Base-by-base conservation (phyloP, 1,140 invertebrate species). In the Manduca sexta region DNA sequence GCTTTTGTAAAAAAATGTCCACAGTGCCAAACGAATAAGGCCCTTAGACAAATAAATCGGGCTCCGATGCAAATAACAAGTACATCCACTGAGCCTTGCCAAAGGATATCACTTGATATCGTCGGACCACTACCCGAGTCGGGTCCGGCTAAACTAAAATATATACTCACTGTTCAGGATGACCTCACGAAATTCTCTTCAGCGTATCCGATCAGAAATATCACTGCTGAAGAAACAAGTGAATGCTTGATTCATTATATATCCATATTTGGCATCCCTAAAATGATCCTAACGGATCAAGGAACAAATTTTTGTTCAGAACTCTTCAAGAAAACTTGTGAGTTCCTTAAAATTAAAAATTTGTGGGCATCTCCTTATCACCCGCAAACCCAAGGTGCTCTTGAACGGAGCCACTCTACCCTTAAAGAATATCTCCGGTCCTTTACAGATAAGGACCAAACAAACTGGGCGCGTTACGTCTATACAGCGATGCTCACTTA, bases 11-110 rank as follows among this genome's bases (percentile, higher is more conserved):
- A 53, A 13, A 43, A 55, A 10, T 60, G 45, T 39, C 11, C 15
- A 10, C 45, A 43, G 1, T 62, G 56, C 17, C 63, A 59, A 55
- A 42, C 18, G 1, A 65, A 65, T 31, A 61, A 65, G 52, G 49
- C 63, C 6, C 12, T 57, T 7, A 16, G 59, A 0, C 48, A 35
- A 46, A 52, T 42, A 7, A 65, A 60, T 45, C 17, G 51, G 26
- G 48, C 52, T 3, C 61, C 53, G 0, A 60, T 60, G 61, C 13
- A 44, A 15, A 59, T 64, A 12, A 59, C 60, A 1, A 39, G 42
- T 11, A 51, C 56, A 3, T 58, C 52, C 1, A 59, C 60, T 2
- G 2, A 30, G 5, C 56, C 52, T 2, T 55, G 48, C 11, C 45
- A 62, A 40, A 12, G 54, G 3, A 4, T 63, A 34, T 30, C 40